These are phyloP conservation scores for Adelphocoris suturalis DNA, from an alignment of 2,888 invertebrate genomes.

Conservation along the genomic window DNA sequence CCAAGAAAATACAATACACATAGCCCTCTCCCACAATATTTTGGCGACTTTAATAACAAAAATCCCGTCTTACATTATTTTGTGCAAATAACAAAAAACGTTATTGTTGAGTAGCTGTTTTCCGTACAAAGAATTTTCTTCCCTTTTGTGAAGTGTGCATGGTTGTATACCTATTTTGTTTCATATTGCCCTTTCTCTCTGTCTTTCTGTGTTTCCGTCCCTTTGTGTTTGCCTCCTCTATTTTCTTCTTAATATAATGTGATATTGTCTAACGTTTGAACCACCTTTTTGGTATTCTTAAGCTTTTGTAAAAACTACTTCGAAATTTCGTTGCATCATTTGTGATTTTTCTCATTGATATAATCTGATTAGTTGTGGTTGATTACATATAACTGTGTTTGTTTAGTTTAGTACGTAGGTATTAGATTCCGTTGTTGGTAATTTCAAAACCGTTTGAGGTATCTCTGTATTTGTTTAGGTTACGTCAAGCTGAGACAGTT, in stretches of 20 bases:
- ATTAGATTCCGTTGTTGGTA: neutral
- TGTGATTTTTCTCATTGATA: neutral
- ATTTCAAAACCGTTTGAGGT: neutral
- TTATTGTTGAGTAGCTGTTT: neutral
- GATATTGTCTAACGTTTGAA: neutral
- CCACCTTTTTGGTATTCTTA: neutral
- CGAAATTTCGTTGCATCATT: conserved; percentile 1
- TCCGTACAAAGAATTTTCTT: neutral
- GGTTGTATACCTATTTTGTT: conserved; percentile 1
- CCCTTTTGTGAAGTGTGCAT: neutral
- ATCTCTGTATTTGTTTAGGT: conserved; percentile 13
- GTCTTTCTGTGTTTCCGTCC: conserved; percentile 3
- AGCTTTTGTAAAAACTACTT: neutral
- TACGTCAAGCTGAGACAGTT: conserved; percentile 54
- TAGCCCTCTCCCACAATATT: too few species aligned
- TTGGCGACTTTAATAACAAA: too few species aligned
- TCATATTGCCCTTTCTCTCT: neutral
- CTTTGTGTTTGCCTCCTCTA: neutral
- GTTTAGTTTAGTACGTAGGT: neutral
- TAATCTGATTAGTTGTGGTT: neutral
- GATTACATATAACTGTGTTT: neutral
- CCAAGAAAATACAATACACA: too few species aligned
- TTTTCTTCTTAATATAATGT: conserved; percentile 25
- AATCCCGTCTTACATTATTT: too few species aligned
- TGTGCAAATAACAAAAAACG: too few species aligned